Evolutionary conservation across 2,113 vertebrate genomes (phyloP).

Genomic region (Seriola quinqueradiata): DNA sequence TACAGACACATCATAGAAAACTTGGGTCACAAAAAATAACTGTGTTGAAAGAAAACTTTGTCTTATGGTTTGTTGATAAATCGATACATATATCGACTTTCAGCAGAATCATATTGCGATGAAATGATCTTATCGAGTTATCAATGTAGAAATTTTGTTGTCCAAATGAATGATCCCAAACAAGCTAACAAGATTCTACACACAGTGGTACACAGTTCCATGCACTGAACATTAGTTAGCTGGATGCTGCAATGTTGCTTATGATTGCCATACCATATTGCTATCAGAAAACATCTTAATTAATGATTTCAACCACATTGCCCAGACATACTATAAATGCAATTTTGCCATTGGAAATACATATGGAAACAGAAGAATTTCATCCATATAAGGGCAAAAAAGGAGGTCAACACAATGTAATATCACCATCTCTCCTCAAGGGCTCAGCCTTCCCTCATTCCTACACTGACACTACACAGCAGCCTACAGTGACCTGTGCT

Average conservation of each 20-base stretch:
- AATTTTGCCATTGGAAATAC: not conserved
- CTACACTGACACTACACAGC: slow-evolving; percentile 21
- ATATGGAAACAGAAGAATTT: slow-evolving; percentile 12
- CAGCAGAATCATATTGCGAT: not conserved
- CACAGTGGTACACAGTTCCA: not conserved
- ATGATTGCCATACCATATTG: not conserved
- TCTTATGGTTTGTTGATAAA: not conserved
- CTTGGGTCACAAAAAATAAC: not conserved
- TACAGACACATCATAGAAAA: slow-evolving; percentile 67
- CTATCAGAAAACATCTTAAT: not conserved
- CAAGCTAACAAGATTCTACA: not conserved
- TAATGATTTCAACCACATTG: not conserved
- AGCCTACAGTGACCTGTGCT: slow-evolving; percentile 41
- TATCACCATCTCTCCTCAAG: slow-evolving; percentile 64
- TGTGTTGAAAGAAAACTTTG: not conserved
- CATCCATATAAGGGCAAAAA: not conserved
- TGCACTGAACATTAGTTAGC: not conserved
- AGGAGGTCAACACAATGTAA: slow-evolving; percentile 46
- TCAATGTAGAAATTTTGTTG: not conserved
- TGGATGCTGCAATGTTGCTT: not conserved
- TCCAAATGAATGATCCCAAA: not conserved
- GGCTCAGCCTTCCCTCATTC: slow-evolving; percentile 58
- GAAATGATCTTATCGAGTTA: not conserved
- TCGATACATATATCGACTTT: not conserved
- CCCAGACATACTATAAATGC: not conserved